Evolutionary conservation across 2,888 invertebrate species (phyloP), one percentile per base, ranked within the genome.

Genomic region (Agrilus mali): DNA sequence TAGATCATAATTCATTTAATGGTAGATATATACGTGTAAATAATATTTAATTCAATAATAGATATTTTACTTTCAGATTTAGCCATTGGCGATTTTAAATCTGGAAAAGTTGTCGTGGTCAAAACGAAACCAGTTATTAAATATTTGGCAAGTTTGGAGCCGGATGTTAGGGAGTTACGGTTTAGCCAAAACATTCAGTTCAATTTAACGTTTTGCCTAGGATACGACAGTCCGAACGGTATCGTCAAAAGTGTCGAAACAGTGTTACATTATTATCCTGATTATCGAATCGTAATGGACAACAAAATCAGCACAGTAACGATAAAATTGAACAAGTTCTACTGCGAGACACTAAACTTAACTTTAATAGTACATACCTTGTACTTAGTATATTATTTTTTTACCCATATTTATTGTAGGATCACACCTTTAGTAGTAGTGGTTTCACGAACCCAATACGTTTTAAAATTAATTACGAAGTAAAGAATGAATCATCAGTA

Each of bases 1-100:
- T 80, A 10, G 79, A 80, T 54, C 52, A 58, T 2, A 80, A 81
- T 58, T 63, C 68, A 20, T 78, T 75, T 56, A 72, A 69, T 54
- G 81, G 80, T 79, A 57, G 53, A 48, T 48, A 8, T 5, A 34
- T 33, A 14, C n/a, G n/a, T n/a, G n/a, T n/a, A n/a, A 15, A 34
- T 6, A 14, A 34, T 35, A 3, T 33, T 33, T 35, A 35, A 35
- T 35, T 10, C 12, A 27, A 38, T 34, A 16, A 20, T 33, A 6
- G 14, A 31, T 13, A n/a, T 41, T 43, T 10, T 7, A 20, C 20
- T 5, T 6, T 20, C 17, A 48, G 78, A 79, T 64, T 47, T 79
- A 41, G 74, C 74, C 0, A 62, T 79, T 10, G 81, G 81, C 2
- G 73, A 80, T 0, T 70, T 72, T 44, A 59, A 65, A 15, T 76